Evolutionary conservation across 2,797 vertebrate species (phyloP).

Genomic region (Urophycis tenuis): DNA sequence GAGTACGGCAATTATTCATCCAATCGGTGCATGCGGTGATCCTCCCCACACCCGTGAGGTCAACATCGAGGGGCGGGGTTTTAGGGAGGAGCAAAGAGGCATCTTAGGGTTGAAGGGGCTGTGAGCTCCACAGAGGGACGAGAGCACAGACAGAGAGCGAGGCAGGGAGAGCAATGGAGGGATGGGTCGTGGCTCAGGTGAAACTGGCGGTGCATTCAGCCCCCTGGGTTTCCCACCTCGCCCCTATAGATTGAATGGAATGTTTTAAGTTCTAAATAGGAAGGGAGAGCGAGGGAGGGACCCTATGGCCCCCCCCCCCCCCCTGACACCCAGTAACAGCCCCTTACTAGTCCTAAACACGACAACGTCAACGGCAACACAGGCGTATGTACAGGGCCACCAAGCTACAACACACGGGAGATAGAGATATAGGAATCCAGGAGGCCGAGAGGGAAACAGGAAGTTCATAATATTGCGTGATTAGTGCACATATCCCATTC

Average conservation of each 20-base stretch:
- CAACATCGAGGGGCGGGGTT: neutral
- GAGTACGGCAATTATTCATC: neutral
- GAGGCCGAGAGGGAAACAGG: constrained; percentile 46
- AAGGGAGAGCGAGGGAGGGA: constrained; percentile 43
- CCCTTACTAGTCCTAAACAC: constrained; percentile 60
- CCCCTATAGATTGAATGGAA: constrained; percentile 54
- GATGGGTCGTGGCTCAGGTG: neutral
- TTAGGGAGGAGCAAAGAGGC: neutral
- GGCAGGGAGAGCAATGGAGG: neutral
- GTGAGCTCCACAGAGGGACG: neutral
- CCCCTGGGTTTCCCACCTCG: constrained; percentile 28
- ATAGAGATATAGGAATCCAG: constrained; percentile 59
- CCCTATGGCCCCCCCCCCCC: constrained; percentile 23
- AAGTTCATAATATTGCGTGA: constrained; percentile 52
- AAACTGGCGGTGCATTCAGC: neutral
- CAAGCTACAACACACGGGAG: constrained; percentile 58
- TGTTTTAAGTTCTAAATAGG: constrained; percentile 60
- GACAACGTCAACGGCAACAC: constrained; percentile 64
- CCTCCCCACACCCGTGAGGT: neutral
- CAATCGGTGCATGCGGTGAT: neutral
- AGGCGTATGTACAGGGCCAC: constrained; percentile 67
- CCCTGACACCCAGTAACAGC: constrained; percentile 62
- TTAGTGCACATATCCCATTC: constrained; percentile 53
- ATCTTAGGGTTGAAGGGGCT: neutral
- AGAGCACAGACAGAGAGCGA: neutral